Evolutionary conservation across 2,797 vertebrate genomes (phyloP), one percentile per base, ranked within the genome.

Genomic region (Xerus rutilus): DNA sequence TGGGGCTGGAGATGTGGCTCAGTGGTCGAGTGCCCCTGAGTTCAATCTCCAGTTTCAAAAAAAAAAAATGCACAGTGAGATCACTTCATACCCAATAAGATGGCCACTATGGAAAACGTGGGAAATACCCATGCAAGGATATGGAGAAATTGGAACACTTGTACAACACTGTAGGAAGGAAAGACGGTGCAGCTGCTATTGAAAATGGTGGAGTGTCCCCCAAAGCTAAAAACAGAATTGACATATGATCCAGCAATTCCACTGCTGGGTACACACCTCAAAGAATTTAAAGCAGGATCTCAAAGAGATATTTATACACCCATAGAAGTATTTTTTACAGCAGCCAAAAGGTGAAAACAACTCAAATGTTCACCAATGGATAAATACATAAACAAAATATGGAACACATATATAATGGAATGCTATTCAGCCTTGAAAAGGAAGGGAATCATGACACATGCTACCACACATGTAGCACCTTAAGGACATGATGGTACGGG

Each of bases 171-270:
- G 35, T 28, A 62, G 39, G 18, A 9, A 7, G 72, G 77, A 76
- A 23, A 93, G 73, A 62, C 12, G 20, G n/a, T 15, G 7, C 1
- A 35, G n/a, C 11, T 76, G 43, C 43, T 87, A 15, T 62, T 35
- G 35, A 43, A 62, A 69, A 45, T 32, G 23, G 25, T 17, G 59
- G 8, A 17, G 23, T 43, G 18, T 84, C 72, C 64, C 72, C 54
- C 49, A 11, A 65, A 49, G 64, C 67, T 65, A 85, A 73, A 79
- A 85, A 67, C 18, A 69, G 54, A 92, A 79, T 78, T 57, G 52
- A 12, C 45, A 28, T 7, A 72, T 17, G 35, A 83, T 39, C 20
- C 20, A 43, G 54, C 5, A 72, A 77, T 72, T 47, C 32, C 4
- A 18, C 59, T 21, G 14, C 35, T 47, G 65, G 1, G 15, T 59